Base-by-base conservation (phyloP, 2,113 vertebrate genomes). In the Hystrix brachyura region DNA sequence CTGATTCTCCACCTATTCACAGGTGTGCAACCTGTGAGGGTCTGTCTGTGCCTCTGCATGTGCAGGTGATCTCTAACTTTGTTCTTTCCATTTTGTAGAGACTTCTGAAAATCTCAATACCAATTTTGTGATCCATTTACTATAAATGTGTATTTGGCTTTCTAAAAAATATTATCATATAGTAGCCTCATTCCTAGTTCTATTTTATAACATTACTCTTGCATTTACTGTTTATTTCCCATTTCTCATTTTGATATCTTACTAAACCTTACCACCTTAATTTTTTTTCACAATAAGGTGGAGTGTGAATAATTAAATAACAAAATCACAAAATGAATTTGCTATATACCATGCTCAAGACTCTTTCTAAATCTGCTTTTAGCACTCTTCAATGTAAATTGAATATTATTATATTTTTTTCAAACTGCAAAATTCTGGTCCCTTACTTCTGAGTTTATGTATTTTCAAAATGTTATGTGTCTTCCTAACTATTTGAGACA, bases 401-500 rank as follows among this genome's bases (percentile, higher is more conserved):
- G 71, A 91, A 69, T 84, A 55, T 43, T 23, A 25, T 48, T 59
- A 76, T 23, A 53, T n/a, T 34, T 62, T 64, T 90, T 87, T 48
- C 69, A 91, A 65, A 87, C 65, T 62, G 53, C 67, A 94, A 87
- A 46, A 72, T 83, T 27, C n/a, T 38, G 62, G 46, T 53, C n/a
- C 80, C 48, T 89, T 55, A 53, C 7, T 69, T 29, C 25, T 96
- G 25, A 91, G 90, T 83, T 87, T 93, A 59, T 90, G 14, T 87
- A 17, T 94, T 95, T 97, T 94, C 46, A 83, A 79, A 79, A 57
- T 89, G 76, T 43, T 69, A 27, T 82, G 74, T 72, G 43, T 92
- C 57, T 83, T 79, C 64, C 86, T 53, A 86, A 67, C 62, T 94
- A 38, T 67, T 94, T 96, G 92, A 88, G 84, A 71, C 95, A 95